Percentiles rank a stretch among this genome's conserved stretches.
Conservation (phyloP, 2,797 vertebrate genomes). For the Myripristis murdjan region DNA sequence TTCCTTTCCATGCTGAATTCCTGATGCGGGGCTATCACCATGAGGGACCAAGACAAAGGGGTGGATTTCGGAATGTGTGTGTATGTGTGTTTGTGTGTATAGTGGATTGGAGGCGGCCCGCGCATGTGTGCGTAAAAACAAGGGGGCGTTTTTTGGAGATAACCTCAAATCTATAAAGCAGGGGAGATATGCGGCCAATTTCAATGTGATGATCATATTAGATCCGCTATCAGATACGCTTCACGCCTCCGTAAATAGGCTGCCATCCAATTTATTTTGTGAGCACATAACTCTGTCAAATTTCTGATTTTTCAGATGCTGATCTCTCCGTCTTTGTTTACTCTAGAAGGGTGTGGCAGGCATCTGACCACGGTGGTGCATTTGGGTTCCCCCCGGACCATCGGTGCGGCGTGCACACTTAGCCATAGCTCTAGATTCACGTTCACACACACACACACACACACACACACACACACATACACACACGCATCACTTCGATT, state of each 20-base stretch:
- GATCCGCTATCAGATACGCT: conserved; percentile 15
- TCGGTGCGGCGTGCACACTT: conserved; percentile 9
- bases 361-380: conserved; percentile 58
- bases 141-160: conserved; percentile 46
- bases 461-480: not conserved
- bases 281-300: not conserved
- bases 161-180: conserved; percentile 33
- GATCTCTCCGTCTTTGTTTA: conserved; percentile 68
- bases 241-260: conserved; percentile 6
- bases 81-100: conserved; percentile 22
- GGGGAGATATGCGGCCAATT: conserved; percentile 1
- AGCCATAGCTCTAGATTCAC: not conserved
- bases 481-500: not conserved
- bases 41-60: conserved; percentile 75
- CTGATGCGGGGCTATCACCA: conserved; percentile 68
- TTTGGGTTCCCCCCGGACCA: conserved; percentile 42
- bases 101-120: conserved; percentile 31
- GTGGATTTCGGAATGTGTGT: conserved; percentile 46
- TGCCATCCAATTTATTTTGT: not conserved
- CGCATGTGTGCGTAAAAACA: conserved; percentile 63
- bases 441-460: not conserved
- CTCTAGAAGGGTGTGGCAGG: conserved; percentile 72
- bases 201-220: conserved; percentile 31
- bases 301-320: not conserved
- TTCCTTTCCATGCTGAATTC: conserved; percentile 67